Evolutionary conservation across 2,888 invertebrate species (phyloP).

Genomic region (Holacanthella duospinosa): DNA sequence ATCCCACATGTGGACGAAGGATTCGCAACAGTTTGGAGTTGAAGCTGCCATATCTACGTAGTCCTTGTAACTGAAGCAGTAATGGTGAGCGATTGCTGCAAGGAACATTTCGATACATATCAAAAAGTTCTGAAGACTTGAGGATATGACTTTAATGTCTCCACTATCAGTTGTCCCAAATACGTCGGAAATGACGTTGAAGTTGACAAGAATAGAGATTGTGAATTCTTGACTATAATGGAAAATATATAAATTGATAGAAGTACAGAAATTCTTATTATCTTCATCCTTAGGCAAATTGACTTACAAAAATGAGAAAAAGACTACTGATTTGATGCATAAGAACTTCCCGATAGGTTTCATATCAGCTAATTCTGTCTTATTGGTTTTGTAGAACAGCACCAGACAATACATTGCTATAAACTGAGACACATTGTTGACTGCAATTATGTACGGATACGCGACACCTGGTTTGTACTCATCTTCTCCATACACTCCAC

Average conservation of each 20-base stretch:
- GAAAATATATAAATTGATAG: too few relatives aligned
- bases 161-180: constrained; percentile 56
- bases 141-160: constrained; percentile 62
- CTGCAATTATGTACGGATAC: constrained; percentile 76
- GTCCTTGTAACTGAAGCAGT: constrained; percentile 86
- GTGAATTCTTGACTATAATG: constrained; percentile 85
- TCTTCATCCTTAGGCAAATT: not conserved
- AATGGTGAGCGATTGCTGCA: constrained; percentile 89
- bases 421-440: constrained; percentile 87
- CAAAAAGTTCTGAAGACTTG: constrained; percentile 79
- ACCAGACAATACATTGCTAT: constrained; percentile 93
- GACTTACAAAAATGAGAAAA: constrained; percentile 97
- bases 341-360: constrained; percentile 89
- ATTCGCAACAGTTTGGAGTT: constrained; percentile 55
- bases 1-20: constrained; percentile 88
- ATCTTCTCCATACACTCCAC: constrained; percentile 81
- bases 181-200: constrained; percentile 60
- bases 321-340: constrained; percentile 93
- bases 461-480: constrained; percentile 73
- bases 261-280: not conserved
- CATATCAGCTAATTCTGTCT: constrained; percentile 77
- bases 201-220: constrained; percentile 74
- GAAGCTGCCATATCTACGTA: constrained; percentile 52
- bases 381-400: constrained; percentile 82
- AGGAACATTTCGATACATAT: constrained; percentile 97